These are phyloP conservation scores for Teleogryllus oceanicus DNA, from an alignment of 2,888 invertebrate genomes.

Conservation along the genomic window DNA sequence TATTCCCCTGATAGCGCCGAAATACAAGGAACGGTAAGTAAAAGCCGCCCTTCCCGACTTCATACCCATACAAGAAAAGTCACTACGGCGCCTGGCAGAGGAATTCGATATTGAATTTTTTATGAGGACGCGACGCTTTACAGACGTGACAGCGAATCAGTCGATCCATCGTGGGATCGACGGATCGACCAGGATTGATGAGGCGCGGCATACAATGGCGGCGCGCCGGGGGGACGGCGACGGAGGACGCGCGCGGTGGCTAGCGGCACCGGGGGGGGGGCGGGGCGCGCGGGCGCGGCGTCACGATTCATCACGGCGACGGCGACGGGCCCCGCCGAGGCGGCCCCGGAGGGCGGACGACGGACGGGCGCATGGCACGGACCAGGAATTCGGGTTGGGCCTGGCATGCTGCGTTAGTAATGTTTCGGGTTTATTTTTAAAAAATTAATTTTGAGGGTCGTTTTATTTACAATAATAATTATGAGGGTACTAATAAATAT, in stretches of 20 bases:
- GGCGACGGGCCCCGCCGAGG: neutral
- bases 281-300: neutral
- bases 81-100: neutral
- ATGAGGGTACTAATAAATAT: too few relatives aligned
- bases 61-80: neutral
- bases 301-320: neutral
- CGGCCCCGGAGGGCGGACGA: neutral
- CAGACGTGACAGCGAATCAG: neutral
- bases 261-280: neutral
- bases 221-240: neutral
- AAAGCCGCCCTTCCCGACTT: neutral
- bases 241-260: neutral
- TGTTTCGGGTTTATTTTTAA: too few relatives aligned
- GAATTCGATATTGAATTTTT: conserved; percentile 8
- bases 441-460: too few relatives aligned
- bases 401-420: too few relatives aligned
- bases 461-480: too few relatives aligned
- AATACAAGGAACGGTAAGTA: too few relatives aligned
- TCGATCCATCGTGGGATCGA: neutral
- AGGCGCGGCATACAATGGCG: neutral
- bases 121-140: neutral
- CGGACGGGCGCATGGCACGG: neutral
- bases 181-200: neutral
- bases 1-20: too few relatives aligned
- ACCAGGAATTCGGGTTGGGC: neutral